Conservation (phyloP, 2,113 vertebrate species). For the Phyllostomus discolor region DNA sequence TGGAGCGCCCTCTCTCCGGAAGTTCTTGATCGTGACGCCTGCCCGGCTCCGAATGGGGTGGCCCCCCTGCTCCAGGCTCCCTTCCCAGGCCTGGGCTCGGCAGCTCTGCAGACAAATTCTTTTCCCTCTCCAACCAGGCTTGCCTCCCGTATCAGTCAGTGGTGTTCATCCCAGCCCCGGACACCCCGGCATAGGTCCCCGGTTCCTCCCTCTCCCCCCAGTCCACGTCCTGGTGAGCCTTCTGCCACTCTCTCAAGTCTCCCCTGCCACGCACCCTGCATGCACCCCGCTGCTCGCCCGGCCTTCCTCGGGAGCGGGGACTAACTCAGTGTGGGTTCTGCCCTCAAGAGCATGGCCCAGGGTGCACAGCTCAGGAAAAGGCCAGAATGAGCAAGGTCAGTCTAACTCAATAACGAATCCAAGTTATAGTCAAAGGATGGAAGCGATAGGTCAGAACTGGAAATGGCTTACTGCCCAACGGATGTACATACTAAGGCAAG, state of each 20-base stretch:
- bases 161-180: neutral
- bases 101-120: neutral
- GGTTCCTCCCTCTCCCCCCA: neutral
- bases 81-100: neutral
- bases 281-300: neutral
- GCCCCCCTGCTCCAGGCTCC: neutral
- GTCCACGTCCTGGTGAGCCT: neutral
- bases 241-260: neutral
- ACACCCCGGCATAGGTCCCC: neutral
- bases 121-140: neutral
- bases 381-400: neutral
- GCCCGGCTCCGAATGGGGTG: neutral
- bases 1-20: neutral
- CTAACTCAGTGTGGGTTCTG: neutral
- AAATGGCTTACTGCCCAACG: neutral
- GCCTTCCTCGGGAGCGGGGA: neutral
- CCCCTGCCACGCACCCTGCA: too few relatives aligned
- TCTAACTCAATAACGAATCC: neutral
- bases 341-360: neutral
- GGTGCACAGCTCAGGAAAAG: neutral
- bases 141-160: neutral
- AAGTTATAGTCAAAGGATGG: neutral
- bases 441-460: neutral
- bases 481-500: neutral
- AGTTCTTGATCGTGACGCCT: neutral